Base-by-base conservation (phyloP, 2,888 invertebrate species). In the Xestia rhomboidea region DNA sequence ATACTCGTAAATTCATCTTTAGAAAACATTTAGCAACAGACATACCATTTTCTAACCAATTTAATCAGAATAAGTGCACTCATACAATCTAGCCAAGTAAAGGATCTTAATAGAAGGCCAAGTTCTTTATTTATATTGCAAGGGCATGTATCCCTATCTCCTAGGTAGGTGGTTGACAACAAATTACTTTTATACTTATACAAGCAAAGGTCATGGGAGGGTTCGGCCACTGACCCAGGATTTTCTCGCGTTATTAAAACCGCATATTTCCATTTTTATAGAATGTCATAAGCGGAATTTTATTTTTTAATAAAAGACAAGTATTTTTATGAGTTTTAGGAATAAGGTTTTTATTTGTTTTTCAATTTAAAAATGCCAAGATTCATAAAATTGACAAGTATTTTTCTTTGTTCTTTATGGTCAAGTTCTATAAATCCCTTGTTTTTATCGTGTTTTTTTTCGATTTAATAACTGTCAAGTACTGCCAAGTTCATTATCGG, bases 191-290 rank as follows among this genome's bases (percentile, higher is more conserved):
- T 24, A 46, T 63, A 69, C 54, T 64, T 57, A 10, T 38, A 73
- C 24, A n/a, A 34, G 15, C 41, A 76, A 85, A 82, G 83, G 85
- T 85, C 71, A 74, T 66, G 41, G 8, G 57, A 63, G 54, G 62
- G 82, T 51, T n/a, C 68, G 79, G 73, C 21, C 70, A 34, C 7
- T 70, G 71, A 76, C 83, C 79, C 74, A 38, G 77, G 66, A 63
- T 76, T 76, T 71, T 85, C 68, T 44, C 27, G 38, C 44, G 18
- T 41, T 27, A 41, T 67, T n/a, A 46, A 51, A 63, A 63, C 44
- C 51, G 13, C 51, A 30, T 24, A 62, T 68, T 83, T 69, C 68
- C 68, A 81, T 72, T 76, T 70, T 73, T 71, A 71, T n/a, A 62
- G 49, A 38, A 57, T 68, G 64, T 79, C 46, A 46, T 71, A 68